Evolutionary conservation across 2,113 vertebrate genomes (phyloP), one percentile per base, ranked within the genome.

Genomic region (Microtus ochrogaster): DNA sequence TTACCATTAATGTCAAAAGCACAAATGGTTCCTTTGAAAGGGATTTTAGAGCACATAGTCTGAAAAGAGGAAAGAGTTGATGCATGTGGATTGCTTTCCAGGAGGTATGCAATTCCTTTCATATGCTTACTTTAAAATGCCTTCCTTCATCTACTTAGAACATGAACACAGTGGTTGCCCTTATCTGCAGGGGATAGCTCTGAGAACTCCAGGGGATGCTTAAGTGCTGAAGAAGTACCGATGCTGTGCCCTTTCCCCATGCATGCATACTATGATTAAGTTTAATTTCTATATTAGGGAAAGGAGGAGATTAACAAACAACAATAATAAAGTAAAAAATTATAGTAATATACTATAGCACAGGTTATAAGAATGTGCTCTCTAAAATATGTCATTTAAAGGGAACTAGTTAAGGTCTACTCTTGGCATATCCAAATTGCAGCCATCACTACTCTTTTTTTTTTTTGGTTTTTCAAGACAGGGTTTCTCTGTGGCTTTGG

Each of bases 21-120:
- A 96, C 96, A 95, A 94, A 94, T 95, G 97, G 95, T 86, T 97
- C 77, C 72, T 97, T 96, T 89, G 94, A 96, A 91, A 92, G 65
- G 77, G 74, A 87, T 89, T 96, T 95, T 74, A 49, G 90, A 87
- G 89, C 39, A 95, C 52, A 41, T 49, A 91, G 82, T 81, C 82
- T 96, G 78, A 55, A 85, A 89, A 92, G 19, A 92, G 73, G 73
- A 90, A 94, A n/a, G 94, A 96, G 19, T 72, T 39, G 36, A 82
- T 94, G 22, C 16, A 10, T 93, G 12, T 0, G 85, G 85, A 65
- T 87, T 96, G 73, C 93, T 92, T 96, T 94, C 47, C 76, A 83
- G 78, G 89, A 87, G 73, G 81, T 82, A 68, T 76, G 63, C 49
- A 24, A n/a, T 97, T 94, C 74, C 65, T 95, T 93, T 92, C 58